Percentiles rank a stretch among this genome's conserved stretches.
Conservation (phyloP, 2,113 vertebrate species). For the Isichthys henryi region DNA sequence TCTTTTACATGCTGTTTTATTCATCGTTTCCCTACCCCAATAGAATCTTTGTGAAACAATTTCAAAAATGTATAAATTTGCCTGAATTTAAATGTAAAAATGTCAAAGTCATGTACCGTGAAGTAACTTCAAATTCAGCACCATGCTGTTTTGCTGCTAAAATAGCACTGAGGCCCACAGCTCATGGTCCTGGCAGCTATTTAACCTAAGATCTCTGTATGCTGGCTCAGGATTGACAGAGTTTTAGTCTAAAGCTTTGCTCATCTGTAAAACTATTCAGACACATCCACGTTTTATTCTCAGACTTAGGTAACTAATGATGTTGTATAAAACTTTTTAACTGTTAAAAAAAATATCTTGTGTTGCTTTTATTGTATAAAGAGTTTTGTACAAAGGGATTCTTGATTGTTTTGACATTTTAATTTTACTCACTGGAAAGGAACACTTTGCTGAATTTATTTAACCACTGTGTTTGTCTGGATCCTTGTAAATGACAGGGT, state of each 20-base stretch:
- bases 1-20: background rate
- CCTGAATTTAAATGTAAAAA: constrained; percentile 29
- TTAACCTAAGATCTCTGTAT: constrained; percentile 40
- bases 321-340: constrained; percentile 60
- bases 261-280: constrained; percentile 32
- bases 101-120: constrained; percentile 50
- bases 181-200: constrained; percentile 61
- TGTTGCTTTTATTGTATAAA: constrained; percentile 75
- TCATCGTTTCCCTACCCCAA: background rate
- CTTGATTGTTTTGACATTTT: constrained; percentile 62
- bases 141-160: constrained; percentile 66
- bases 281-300: constrained; percentile 40
- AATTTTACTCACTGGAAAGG: constrained; percentile 88
- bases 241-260: constrained; percentile 35
- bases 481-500: constrained; percentile 61
- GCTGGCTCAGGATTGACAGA: constrained; percentile 32
- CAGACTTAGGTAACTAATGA: constrained; percentile 41
- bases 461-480: constrained; percentile 83
- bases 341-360: constrained; percentile 55
- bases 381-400: constrained; percentile 69
- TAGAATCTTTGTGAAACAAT: background rate
- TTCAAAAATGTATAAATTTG: constrained; percentile 32
- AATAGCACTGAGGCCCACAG: constrained; percentile 60
- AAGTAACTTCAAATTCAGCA: constrained; percentile 60
- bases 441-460: constrained; percentile 78